Evolutionary conservation across 2,888 invertebrate species (phyloP).

Genomic region (Mesodorylaimus sp.): DNA sequence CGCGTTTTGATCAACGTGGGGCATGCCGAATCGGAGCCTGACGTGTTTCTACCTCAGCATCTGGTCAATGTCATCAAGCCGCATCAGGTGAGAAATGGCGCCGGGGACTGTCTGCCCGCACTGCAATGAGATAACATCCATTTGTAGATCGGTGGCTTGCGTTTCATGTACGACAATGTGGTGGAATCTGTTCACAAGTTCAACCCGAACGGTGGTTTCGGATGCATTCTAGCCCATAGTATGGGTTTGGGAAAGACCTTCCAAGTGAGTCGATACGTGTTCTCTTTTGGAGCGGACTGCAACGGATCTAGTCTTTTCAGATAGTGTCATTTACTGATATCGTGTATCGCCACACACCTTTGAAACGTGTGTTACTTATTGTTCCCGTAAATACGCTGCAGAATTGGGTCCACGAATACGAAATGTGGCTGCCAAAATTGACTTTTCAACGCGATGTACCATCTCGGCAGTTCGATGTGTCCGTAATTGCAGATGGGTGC

Average conservation of each 20-base stretch:
- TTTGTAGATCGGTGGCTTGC: constrained; percentile 61
- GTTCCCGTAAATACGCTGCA: constrained; percentile 97
- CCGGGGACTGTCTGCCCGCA: not conserved
- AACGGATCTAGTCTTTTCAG: constrained; percentile 21
- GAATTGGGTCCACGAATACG: constrained; percentile 83
- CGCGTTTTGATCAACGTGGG: constrained; percentile 4
- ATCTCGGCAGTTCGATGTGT: constrained; percentile 63
- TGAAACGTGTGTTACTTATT: constrained; percentile 74
- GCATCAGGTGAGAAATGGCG: constrained; percentile 6
- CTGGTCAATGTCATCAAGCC: constrained; percentile 5
- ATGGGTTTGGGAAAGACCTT: constrained; percentile 99
- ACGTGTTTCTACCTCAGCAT: constrained; percentile 5
- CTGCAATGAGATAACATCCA: not conserved
- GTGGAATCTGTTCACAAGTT: constrained; percentile 77
- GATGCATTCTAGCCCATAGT: constrained; percentile 91
- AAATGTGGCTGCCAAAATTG: constrained; percentile 69
- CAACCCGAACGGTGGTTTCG: constrained; percentile 68
- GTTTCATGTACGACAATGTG: constrained; percentile 88
- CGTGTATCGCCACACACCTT: constrained; percentile 68
- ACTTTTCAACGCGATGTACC: constrained; percentile 48
- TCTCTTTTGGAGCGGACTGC: not conserved
- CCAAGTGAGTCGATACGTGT: constrained; percentile 31
- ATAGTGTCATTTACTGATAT: constrained; percentile 90
- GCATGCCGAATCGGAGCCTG: constrained; percentile 6
- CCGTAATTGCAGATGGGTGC: constrained; percentile 76